Percentiles rank a stretch among this genome's conserved stretches.
These are phyloP conservation scores for Macroteleia sp. DNA, from an alignment of 2,888 invertebrate genomes.

Conservation along the genomic window DNA sequence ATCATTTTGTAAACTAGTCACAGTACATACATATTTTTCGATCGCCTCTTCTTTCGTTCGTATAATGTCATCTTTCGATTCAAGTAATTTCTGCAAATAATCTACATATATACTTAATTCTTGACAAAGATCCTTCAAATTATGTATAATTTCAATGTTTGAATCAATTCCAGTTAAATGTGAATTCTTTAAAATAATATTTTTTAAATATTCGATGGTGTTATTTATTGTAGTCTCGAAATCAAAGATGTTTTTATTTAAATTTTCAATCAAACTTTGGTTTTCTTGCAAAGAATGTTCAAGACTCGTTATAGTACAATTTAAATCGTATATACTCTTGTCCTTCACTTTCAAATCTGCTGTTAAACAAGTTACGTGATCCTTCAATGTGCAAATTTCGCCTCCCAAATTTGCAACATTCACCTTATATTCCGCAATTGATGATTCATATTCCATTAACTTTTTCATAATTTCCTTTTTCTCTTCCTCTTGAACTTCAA, in stretches of 20 bases:
- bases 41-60: too few relatives aligned
- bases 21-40: too few relatives aligned
- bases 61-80: too few relatives aligned
- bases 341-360: constrained; percentile 7
- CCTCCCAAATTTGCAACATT: constrained; percentile 1
- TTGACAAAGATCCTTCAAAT: too few relatives aligned
- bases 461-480: constrained; percentile 2
- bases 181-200: too few relatives aligned
- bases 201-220: constrained; percentile 8
- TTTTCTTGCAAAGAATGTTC: constrained; percentile 11
- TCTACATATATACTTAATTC: too few relatives aligned
- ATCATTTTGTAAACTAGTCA: too few relatives aligned
- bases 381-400: neutral
- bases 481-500: neutral
- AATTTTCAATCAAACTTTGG: constrained; percentile 5
- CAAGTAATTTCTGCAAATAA: too few relatives aligned
- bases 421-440: too few relatives aligned
- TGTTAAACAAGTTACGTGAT: too few relatives aligned
- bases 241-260: constrained; percentile 22
- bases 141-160: too few relatives aligned
- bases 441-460: neutral
- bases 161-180: too few relatives aligned
- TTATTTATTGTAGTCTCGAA: constrained; percentile 3
- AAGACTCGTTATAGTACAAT: neutral
- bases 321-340: constrained; percentile 1